Base-by-base conservation (phyloP, 2,113 vertebrate species). In the Pardalotus punctatus region DNA sequence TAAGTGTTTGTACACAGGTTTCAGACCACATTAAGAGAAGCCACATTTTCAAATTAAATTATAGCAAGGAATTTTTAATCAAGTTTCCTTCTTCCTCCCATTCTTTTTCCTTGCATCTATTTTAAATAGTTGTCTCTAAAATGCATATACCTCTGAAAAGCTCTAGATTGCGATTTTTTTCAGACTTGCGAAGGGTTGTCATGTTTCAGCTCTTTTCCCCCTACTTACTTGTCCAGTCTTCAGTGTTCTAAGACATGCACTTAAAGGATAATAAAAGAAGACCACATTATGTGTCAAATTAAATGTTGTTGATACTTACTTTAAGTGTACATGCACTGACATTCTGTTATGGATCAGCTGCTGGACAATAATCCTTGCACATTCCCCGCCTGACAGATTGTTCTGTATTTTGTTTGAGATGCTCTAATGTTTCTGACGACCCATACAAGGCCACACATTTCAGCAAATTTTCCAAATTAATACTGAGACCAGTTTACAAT, bases 401-500 rank as follows among this genome's bases (percentile, higher is more conserved):
- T 95, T 97, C 76, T 82, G 88, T 88, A 96, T 96, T 98, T 96
- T 96, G 90, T 86, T 96, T 93, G 78, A 96, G 90, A 97, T 89
- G 86, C 82, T 85, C 91, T 96, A 95, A 97, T 96, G 97, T 86
- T 97, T 97, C 76, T 97, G 97, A 98, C 95, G 97, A 97, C 91
- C 94, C 92, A 92, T 93, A 97, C 86, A 96, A 90, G 97, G 97
- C 96, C 97, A 97, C 96, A 97, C 90, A 97, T 96, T 97, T 97
- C 97, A 97, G 96, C 95, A 97, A 96, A 97, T 98, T 97, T 97
- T 97, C 97, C 95, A 97, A 97, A 97, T 98, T 96, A 98, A 97
- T 96, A 93, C 96, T 97, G 92, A 97, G 97, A 96, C 96, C 84
- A 97, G 97, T 98, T 97, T 96, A 95, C 88, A 93, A 91, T 70